phyloP scores from a whole-genome alignment of 2,797 vertebrate species.

The Huso huso region DNA sequence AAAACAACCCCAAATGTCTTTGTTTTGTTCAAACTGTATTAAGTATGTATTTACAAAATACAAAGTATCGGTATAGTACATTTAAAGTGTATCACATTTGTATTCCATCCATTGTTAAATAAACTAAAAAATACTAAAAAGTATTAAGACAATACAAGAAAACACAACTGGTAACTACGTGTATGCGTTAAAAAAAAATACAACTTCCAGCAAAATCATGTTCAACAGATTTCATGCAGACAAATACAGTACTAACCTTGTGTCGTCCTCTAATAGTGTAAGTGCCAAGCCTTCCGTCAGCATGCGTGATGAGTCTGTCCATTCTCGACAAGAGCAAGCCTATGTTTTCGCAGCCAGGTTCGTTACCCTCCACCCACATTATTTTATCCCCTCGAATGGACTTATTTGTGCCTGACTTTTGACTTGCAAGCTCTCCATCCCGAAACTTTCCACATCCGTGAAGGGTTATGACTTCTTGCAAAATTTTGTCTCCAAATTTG shows the following conservation, averaged over 20 bases:
- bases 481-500: conserved; percentile 37
- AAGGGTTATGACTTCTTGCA: conserved; percentile 40
- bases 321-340: conserved; percentile 42
- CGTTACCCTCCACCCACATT: conserved; percentile 45
- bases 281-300: conserved; percentile 43
- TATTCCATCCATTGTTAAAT: too few species aligned
- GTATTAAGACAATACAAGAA: too few species aligned
- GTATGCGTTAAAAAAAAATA: too few species aligned
- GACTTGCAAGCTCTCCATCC: conserved; percentile 42
- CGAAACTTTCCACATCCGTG: conserved; percentile 35
- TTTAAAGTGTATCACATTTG: too few species aligned
- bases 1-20: too few species aligned
- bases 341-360: conserved; percentile 41
- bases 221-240: neutral
- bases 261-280: conserved; percentile 49
- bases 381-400: conserved; percentile 39
- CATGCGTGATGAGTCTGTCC: conserved; percentile 45
- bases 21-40: too few species aligned
- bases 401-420: conserved; percentile 24
- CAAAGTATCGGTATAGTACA: too few species aligned
- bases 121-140: too few species aligned
- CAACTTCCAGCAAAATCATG: neutral
- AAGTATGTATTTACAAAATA: too few species aligned
- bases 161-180: too few species aligned
- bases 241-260: conserved; percentile 40